phyloP scores from a whole-genome alignment of 2,888 invertebrate genomes.

The Diloba caeruleocephala region DNA sequence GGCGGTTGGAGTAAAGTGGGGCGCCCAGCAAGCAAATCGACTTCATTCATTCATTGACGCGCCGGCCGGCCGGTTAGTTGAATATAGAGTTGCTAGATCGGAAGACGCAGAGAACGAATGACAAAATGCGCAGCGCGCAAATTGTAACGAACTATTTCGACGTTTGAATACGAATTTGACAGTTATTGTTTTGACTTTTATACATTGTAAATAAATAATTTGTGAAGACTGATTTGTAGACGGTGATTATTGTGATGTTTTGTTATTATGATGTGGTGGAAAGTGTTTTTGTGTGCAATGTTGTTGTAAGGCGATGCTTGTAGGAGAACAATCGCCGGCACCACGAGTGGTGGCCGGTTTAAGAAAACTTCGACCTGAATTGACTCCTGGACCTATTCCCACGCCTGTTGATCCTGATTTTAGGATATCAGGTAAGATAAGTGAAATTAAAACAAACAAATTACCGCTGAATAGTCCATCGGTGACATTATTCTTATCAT shows the following conservation, averaged over 20 bases:
- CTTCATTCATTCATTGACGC: slow-evolving; percentile 78
- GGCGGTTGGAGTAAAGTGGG: slow-evolving; percentile 54
- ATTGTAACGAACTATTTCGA: slow-evolving; percentile 83
- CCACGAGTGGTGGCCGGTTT: slow-evolving; percentile 87
- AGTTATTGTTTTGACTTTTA: slow-evolving; percentile 61
- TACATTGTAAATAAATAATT: slow-evolving; percentile 39
- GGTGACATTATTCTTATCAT: too few relatives aligned
- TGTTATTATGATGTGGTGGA: slow-evolving; percentile 69
- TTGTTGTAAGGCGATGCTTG: slow-evolving; percentile 83
- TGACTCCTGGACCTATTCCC: slow-evolving; percentile 82
- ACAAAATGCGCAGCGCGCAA: slow-evolving; percentile 70
- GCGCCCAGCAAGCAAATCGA: slow-evolving; percentile 63
- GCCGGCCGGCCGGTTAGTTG: slow-evolving; percentile 72
- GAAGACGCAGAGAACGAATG: slow-evolving; percentile 41
- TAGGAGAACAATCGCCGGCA: slow-evolving; percentile 86
- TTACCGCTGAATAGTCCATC: too few relatives aligned
- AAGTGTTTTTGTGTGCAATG: slow-evolving; percentile 74
- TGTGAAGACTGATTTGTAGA: slow-evolving; percentile 49
- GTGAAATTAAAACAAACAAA: too few relatives aligned
- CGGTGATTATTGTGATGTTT: slow-evolving; percentile 56
- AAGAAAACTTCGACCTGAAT: slow-evolving; percentile 83
- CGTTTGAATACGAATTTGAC: slow-evolving; percentile 78
- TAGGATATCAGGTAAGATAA: slow-evolving; percentile 82
- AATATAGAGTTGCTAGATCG: slow-evolving; percentile 30
- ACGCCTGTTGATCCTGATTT: slow-evolving; percentile 82